Base-by-base conservation (phyloP, 2,888 invertebrate species). In the Acrobasis suavella region DNA sequence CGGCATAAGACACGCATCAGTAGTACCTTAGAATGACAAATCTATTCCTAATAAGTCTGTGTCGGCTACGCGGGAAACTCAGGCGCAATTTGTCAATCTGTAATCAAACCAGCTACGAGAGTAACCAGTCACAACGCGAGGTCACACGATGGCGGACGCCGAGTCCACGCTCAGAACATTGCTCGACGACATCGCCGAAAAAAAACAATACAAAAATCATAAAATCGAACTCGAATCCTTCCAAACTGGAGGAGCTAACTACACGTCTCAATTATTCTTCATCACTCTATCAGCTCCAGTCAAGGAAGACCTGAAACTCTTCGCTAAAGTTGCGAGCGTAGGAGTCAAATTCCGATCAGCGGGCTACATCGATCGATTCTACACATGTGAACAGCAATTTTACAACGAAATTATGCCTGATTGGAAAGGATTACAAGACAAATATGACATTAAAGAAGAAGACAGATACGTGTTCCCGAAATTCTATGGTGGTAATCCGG, bases 251-350 rank as follows among this genome's bases (percentile, higher is more conserved):
- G 87, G 86, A 2, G 83, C 80, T 0, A 87, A 86, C 67, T 85
- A 80, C 65, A 82, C 82, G 0, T 83, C 86, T 0, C 69, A 71
- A 15, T 63, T 86, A 1, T 81, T 72, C 61, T 62, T 69, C 32
- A 74, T 74, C 1, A 76, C 72, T 2, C 66, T 85, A 39, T 68
- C 69, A 6, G 71, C 74, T 0, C 64, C 67, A 0, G 63, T 71
- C 9, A 74, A 73, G 55, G 72, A 75, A 3, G 67, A 69, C 0
- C 58, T 84, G 2, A 67, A 80, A 15, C 66, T 86, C 3, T 87
- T 87, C 62, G 82, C 74, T 0, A 87, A 87, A 72, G 77, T 87
- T 0, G 83, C 85, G 0, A 75, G 72, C 0, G 66, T 85, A 1
- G 77, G 77, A 1, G 50, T 49, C 16, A 54, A 55, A 1, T 49